A percentile compares a stretch with the other conserved stretches of the same genome.
Evolutionary conservation across 2,797 vertebrate species (phyloP).

Genomic region (Strix occidentalis): DNA sequence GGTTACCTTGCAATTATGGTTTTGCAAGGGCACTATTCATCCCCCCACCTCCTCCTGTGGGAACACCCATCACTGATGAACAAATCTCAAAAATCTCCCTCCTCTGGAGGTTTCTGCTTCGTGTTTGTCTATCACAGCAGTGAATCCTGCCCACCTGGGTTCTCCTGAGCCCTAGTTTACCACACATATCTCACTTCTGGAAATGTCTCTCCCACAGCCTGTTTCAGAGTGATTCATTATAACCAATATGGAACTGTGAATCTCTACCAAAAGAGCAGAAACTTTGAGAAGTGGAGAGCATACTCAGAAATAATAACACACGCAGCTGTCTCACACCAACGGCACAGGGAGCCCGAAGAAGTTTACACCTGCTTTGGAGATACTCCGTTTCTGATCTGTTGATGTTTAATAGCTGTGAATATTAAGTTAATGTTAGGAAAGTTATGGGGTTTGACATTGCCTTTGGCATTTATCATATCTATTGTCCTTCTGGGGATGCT

Average conservation of each 20-base stretch:
- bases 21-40: background rate
- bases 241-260: background rate
- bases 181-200: background rate
- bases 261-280: background rate
- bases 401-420: background rate
- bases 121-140: background rate
- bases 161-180: background rate
- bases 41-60: background rate
- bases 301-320: fast-evolving
- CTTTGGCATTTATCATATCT: background rate
- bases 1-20: background rate
- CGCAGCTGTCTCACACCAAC: background rate
- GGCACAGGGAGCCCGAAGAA: background rate
- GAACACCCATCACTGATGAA: background rate
- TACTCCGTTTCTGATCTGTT: background rate
- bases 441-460: background rate
- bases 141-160: background rate
- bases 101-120: background rate
- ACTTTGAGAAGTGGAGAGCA: background rate
- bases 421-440: background rate
- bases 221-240: background rate
- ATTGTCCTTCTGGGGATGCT: background rate
- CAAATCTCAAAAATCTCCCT: background rate
- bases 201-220: background rate
- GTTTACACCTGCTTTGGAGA: background rate